phyloP scores from a whole-genome alignment of 2,888 invertebrate species.

The Branchellion lobata region DNA sequence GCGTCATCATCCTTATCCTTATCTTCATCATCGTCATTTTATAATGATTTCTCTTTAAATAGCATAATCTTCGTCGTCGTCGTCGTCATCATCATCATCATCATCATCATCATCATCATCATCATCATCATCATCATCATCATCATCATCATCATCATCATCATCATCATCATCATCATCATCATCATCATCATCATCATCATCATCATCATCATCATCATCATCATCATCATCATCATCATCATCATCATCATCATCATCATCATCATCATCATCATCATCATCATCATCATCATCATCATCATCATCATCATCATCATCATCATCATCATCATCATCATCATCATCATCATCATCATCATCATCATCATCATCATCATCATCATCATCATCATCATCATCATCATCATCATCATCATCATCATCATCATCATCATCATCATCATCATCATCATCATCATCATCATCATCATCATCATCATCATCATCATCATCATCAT shows the following conservation, averaged over 20 bases:
- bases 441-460: constrained; percentile 37
- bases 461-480: constrained; percentile 42
- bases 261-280: constrained; percentile 38
- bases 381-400: constrained; percentile 43
- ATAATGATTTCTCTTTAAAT: too few relatives aligned
- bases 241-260: constrained; percentile 44
- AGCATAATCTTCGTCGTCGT: constrained; percentile 13
- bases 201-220: constrained; percentile 22
- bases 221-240: constrained; percentile 35
- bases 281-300: constrained; percentile 42
- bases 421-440: constrained; percentile 44
- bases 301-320: constrained; percentile 39
- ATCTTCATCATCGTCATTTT: too few relatives aligned
- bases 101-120: constrained; percentile 32
- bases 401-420: constrained; percentile 38
- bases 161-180: constrained; percentile 33
- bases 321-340: constrained; percentile 42
- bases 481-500: constrained; percentile 39
- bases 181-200: constrained; percentile 23
- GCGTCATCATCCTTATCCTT: too few relatives aligned
- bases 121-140: constrained; percentile 33
- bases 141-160: constrained; percentile 37
- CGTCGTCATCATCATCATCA: constrained; percentile 15
- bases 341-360: constrained; percentile 40
- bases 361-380: constrained; percentile 39